phyloP scores from a whole-genome alignment of 2,888 invertebrate genomes.

The Andrena trimmerana region DNA sequence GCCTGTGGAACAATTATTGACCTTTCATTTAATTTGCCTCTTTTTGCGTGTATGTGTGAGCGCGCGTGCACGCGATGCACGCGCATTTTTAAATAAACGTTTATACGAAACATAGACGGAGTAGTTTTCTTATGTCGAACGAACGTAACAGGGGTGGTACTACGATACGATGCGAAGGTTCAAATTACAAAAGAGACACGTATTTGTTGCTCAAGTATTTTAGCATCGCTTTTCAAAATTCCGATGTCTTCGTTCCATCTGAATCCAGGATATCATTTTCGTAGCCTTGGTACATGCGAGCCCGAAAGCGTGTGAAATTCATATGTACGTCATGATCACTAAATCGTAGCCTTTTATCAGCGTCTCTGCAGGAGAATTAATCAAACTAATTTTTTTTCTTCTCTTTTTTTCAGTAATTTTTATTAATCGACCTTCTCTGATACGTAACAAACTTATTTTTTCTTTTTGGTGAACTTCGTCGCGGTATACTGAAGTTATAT shows the following conservation, averaged over 20 bases:
- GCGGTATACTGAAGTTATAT: conserved; percentile 8
- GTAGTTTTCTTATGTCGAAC: conserved; percentile 54
- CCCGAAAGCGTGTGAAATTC: conserved; percentile 24
- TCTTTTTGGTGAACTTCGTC: conserved; percentile 30
- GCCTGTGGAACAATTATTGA: conserved; percentile 85
- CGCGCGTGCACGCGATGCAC: conserved; percentile 65
- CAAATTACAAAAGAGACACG: conserved; percentile 15
- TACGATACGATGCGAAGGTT: conserved; percentile 81
- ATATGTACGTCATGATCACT: conserved; percentile 30
- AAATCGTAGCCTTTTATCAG: conserved; percentile 7
- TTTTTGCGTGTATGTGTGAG: conserved; percentile 66
- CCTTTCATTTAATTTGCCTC: conserved; percentile 76
- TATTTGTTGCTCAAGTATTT: conserved; percentile 1
- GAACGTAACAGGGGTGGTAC: conserved; percentile 79
- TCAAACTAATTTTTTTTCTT: conserved; percentile 24
- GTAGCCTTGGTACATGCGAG: conserved; percentile 19
- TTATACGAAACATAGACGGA: conserved; percentile 75
- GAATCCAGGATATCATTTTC: conserved; percentile 45
- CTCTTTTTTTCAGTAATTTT: conserved; percentile 16
- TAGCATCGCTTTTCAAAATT: conserved; percentile 15
- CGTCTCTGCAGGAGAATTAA: conserved; percentile 1
- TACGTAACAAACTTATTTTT: background rate
- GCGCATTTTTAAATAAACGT: conserved; percentile 74
- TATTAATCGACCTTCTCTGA: conserved; percentile 8
- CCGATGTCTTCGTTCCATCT: conserved; percentile 37